Conservation (phyloP, 1,140 invertebrate genomes). For the Apolygus lucorum region DNA sequence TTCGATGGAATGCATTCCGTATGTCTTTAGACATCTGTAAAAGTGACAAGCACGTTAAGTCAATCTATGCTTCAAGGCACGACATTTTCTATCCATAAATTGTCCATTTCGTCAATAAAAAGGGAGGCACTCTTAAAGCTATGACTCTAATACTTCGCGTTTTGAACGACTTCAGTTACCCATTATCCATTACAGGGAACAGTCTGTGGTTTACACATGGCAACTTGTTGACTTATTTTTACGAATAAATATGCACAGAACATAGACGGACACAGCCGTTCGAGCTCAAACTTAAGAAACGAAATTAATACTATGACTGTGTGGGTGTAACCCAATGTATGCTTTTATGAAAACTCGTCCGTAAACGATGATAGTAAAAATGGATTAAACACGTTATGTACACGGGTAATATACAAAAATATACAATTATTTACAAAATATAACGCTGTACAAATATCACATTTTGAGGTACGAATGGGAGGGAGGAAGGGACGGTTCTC, state of each 20-base stretch:
- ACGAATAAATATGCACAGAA: not conserved
- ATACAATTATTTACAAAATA: slow-evolving; percentile 11
- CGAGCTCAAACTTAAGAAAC: not conserved
- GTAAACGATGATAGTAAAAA: too few relatives aligned
- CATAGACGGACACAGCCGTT: slow-evolving; percentile 5
- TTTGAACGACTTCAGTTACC: slow-evolving; percentile 6
- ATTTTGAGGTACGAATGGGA: slow-evolving; percentile 18
- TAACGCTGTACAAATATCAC: slow-evolving; percentile 22
- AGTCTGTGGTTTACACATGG: slow-evolving; percentile 16
- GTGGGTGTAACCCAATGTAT: not conserved
- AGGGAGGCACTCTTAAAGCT: slow-evolving; percentile 14
- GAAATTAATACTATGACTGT: slow-evolving; percentile 25
- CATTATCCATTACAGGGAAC: not conserved
- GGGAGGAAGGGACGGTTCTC: not conserved
- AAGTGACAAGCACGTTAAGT: too few relatives aligned
- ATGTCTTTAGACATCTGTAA: too few relatives aligned
- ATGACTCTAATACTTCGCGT: slow-evolving; percentile 21
- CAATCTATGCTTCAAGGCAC: too few relatives aligned
- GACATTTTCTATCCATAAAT: too few relatives aligned
- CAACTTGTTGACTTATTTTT: slow-evolving; percentile 11
- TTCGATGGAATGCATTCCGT: too few relatives aligned
- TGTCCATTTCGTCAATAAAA: too few relatives aligned
- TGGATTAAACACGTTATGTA: too few relatives aligned
- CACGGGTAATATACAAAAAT: slow-evolving; percentile 19
- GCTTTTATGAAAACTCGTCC: not conserved